Percentiles rank a stretch among this genome's conserved stretches.
Evolutionary conservation across 2,113 vertebrate genomes (phyloP).

Genomic region (Sapajus apella): DNA sequence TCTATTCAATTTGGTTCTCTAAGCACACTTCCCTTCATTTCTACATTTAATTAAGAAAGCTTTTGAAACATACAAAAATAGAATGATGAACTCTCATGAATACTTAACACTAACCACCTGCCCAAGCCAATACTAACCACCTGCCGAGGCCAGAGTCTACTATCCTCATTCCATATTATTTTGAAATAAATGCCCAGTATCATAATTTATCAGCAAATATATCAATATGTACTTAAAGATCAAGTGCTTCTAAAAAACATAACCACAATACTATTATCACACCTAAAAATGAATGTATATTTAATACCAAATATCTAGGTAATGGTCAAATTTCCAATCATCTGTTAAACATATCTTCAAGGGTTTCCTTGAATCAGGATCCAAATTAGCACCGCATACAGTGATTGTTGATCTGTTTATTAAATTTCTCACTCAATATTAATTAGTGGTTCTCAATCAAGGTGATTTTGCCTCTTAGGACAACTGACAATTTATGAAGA

Average conservation of each 20-base stretch:
- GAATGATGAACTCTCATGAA: not conserved
- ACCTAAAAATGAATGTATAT: not conserved
- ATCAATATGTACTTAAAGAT: not conserved
- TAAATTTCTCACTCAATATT: not conserved
- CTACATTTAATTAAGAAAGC: not conserved
- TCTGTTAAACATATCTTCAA: constrained; percentile 12
- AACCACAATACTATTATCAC: not conserved
- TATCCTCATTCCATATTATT: not conserved
- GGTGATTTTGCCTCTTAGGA: not conserved
- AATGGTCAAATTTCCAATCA: not conserved
- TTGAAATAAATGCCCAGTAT: not conserved
- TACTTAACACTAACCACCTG: not conserved
- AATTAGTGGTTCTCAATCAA: not conserved
- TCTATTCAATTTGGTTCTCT: not conserved
- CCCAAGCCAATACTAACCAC: not conserved
- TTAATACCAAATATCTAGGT: not conserved
- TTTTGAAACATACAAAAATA: not conserved
- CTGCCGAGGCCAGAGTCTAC: not conserved
- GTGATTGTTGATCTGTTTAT: not conserved
- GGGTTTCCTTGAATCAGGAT: not conserved
- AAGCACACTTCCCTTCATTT: not conserved
- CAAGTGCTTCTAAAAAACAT: not conserved
- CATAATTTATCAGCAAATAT: constrained; percentile 12
- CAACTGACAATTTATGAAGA: not conserved
- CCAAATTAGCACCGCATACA: not conserved